Base-by-base conservation (phyloP, 2,797 vertebrate genomes). In the Holocentrus rufus region DNA sequence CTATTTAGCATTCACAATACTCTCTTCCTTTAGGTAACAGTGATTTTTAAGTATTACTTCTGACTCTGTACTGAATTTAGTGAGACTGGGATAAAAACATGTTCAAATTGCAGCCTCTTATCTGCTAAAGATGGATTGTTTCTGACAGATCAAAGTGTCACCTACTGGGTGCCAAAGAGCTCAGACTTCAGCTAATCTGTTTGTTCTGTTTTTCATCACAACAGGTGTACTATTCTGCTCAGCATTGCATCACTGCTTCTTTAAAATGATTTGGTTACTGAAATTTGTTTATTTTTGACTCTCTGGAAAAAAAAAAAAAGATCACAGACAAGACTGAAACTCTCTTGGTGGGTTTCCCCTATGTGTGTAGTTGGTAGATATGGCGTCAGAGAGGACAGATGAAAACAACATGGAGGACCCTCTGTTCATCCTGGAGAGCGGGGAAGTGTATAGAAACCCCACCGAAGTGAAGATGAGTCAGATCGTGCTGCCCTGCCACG, bases 401-500 rank as follows among this genome's bases (percentile, higher is more conserved):
- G 60, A 27, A 5, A 65, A 81, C 63, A 7, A 17, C 2, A 5
- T 62, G 49, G 80, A 68, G 72, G 88, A 91, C 31, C 68, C 77
- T 17, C 72, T 83, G 57, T 59, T 89, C 58, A 89, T 91, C 64
- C 82, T 83, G 87, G 93, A 90, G 11, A 91, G 84, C 1, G 91
- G 85, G 14, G 92, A 91, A 36, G 64, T 58, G 0, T 83, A 94
- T 87, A 91, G 93, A 79, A 97, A 96, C 88, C 95, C 94, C 81
- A 97, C 97, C 0, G 96, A 98, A 90, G 95, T 99, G 49, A 97
- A 96, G 92, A 99, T 98, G 97, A 98, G 96, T 89, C 98, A 99
- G 92, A 93, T 98, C 13, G 97, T 98, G 76, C 92, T 98, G 90
- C 97, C 97, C 2, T 97, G 95, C 80, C 98, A 99, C 50, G 95